Evolutionary conservation across 2,888 invertebrate genomes (phyloP), one percentile per base, ranked within the genome.

Genomic region (Drosophila borborema): DNA sequence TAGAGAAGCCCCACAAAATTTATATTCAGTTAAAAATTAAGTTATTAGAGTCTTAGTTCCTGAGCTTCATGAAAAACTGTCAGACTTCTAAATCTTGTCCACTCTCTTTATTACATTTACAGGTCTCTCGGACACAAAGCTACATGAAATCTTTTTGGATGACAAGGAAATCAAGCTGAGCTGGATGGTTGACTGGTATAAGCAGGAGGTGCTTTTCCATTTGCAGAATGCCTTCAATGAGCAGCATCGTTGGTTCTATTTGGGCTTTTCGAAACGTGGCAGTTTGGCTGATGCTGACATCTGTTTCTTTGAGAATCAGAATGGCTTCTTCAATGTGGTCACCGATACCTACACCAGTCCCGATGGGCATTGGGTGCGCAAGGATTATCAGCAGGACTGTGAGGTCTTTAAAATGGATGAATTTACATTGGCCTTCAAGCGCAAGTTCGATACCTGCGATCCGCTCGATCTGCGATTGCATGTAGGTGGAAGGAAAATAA

Each of bases 371-470:
- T 93, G 86, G 89, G 92, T 98, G 51, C 93, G 94, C 54, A 92
- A 95, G 46, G 98, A 98, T 86, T 86, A 92, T 16, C 95, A 96
- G 61, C 97, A 98, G 92, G 95, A 98, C 91, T 98, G 98, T 89
- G 94, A 94, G 46, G 89, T 93, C 23, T 92, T 93, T 76, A 92
- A 93, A 80, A 92, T 93, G 90, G 94, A 95, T 59, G 94, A 95
- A 12, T 95, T 95, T 62, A 96, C 95, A 76, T 95, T 97, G 90
- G 95, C 96, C 2, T 98, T 97, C 90, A 94, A 95, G 40, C 94
- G 98, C 62, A 95, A 95, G 90, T 97, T 98, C 86, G 97, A 98
- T 90, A 98, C 98, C 2, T 98, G 98, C 89, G 97, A 98, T 91
- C 93, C 94, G 18, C 93, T 94, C 61, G 96, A 96, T 91, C 81